Evolutionary conservation across 2,888 invertebrate genomes (phyloP).

Genomic region (Chrysomela aeneicollis): DNA sequence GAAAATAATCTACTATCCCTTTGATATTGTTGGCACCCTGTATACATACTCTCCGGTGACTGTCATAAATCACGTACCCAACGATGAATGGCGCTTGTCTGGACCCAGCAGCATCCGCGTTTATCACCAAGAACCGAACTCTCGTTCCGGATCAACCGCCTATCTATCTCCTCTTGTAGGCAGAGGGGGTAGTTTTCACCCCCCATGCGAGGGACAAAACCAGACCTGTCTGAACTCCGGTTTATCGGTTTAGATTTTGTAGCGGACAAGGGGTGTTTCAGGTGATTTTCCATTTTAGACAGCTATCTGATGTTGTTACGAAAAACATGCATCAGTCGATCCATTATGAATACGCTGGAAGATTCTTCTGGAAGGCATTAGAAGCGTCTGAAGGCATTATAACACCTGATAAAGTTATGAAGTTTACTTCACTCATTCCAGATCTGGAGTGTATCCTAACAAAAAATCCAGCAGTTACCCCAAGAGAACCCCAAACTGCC

Average conservation of each 20-base stretch:
- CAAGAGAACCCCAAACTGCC: neutral
- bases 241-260: neutral
- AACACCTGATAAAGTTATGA: no score
- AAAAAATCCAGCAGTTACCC: neutral
- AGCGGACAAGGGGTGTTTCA: neutral
- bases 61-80: slow-evolving; percentile 60
- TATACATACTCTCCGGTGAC: slow-evolving; percentile 51
- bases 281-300: neutral
- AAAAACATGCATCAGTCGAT: no score
- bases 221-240: neutral
- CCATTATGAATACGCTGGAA: no score
- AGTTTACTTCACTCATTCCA: no score
- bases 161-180: slow-evolving; percentile 53
- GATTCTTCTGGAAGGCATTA: no score
- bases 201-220: neutral
- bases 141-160: slow-evolving; percentile 60
- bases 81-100: slow-evolving; percentile 60
- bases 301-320: neutral
- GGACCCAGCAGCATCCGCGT: slow-evolving; percentile 58
- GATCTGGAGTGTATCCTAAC: no score
- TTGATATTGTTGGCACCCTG: no score
- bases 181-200: neutral
- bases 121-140: slow-evolving; percentile 55
- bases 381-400: no score
- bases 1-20: no score